Evolutionary conservation across 2,888 invertebrate genomes (phyloP).

Genomic region (Microdon myrmicae): DNA sequence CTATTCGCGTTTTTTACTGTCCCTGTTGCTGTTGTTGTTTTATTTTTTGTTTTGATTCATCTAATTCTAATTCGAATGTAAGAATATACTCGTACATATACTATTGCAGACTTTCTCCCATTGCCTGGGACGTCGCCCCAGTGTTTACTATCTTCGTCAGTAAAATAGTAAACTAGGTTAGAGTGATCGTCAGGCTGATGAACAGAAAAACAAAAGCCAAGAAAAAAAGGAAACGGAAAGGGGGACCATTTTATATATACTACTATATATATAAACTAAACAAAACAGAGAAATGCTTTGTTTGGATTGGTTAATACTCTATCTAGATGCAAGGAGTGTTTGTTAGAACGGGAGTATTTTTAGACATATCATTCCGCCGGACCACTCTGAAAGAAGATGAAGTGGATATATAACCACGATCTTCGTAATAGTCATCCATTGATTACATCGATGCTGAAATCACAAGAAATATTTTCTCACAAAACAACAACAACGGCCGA

Average conservation of each 20-base stretch:
- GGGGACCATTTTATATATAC: no score
- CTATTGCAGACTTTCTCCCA: conserved; percentile 3
- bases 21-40: conserved; percentile 9
- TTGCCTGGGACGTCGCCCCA: conserved; percentile 21
- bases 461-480: conserved; percentile 5
- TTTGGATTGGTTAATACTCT: conserved; percentile 14
- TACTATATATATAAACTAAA: no score
- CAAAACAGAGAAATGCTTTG: conserved; percentile 17
- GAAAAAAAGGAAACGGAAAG: no score
- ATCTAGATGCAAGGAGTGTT: background rate
- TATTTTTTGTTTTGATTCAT: conserved; percentile 6
- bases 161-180: conserved; percentile 37
- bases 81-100: background rate
- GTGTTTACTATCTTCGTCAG: conserved; percentile 30
- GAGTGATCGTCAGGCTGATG: background rate
- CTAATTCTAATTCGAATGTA: background rate
- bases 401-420: conserved; percentile 17
- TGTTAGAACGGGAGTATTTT: conserved; percentile 23
- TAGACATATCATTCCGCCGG: conserved; percentile 30
- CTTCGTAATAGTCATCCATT: conserved; percentile 6
- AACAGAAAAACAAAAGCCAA: background rate
- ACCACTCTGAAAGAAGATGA: conserved; percentile 25
- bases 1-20: background rate
- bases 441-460: background rate
- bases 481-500: background rate